These are phyloP conservation scores for Leptocoma aspasia DNA, from an alignment of 2,113 vertebrate species.

Conservation along the genomic window DNA sequence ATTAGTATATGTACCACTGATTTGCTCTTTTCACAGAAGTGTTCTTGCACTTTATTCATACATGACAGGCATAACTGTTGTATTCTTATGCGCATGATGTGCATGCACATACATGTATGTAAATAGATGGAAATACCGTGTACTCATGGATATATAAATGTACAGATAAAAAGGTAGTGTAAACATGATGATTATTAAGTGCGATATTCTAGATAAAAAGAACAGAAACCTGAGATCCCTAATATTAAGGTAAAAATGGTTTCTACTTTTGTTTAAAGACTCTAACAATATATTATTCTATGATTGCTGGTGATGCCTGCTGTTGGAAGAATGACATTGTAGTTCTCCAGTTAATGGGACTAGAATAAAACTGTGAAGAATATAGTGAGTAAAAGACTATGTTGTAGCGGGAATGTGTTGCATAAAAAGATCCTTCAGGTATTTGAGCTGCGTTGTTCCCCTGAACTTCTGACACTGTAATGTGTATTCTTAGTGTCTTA, in stretches of 20 bases:
- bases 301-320: not conserved
- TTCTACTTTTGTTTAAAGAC: not conserved
- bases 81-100: not conserved
- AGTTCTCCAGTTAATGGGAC: not conserved
- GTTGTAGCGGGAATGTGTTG: not conserved
- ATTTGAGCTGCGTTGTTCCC: not conserved
- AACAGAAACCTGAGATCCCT: not conserved
- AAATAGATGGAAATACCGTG: not conserved
- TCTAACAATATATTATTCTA: not conserved
- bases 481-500: not conserved
- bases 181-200: not conserved
- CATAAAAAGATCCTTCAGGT: not conserved
- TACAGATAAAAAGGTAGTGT: not conserved
- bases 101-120: not conserved
- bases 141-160: not conserved
- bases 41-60: not conserved
- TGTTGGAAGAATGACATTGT: not conserved
- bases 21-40: not conserved
- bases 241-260: not conserved
- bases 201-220: not conserved
- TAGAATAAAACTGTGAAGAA: not conserved
- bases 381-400: not conserved
- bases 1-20: not conserved
- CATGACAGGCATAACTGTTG: not conserved
- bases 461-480: not conserved